Evolutionary conservation across 2,113 vertebrate species (phyloP).

Genomic region (Pyrgilauda ruficollis): DNA sequence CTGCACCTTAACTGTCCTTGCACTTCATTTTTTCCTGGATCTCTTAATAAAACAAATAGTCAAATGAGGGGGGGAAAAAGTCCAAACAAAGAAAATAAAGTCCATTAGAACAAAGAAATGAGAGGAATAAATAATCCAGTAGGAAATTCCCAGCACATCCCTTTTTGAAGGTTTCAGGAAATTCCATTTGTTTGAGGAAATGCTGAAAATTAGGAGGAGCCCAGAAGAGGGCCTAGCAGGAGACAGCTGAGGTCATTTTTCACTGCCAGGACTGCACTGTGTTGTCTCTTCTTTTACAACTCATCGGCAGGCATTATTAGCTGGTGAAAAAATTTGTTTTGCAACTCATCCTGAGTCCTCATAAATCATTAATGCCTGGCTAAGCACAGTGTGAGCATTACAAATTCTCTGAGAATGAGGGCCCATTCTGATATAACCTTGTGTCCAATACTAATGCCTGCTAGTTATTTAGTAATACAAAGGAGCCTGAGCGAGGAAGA

Average conservation of each 20-base stretch:
- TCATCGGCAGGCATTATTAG: constrained; percentile 64
- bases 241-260: constrained; percentile 48
- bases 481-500: constrained; percentile 44
- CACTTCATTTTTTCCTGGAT: not conserved
- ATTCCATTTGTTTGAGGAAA: constrained; percentile 24
- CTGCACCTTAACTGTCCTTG: not conserved
- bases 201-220: not conserved
- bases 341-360: constrained; percentile 61
- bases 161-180: constrained; percentile 11
- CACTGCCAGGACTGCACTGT: constrained; percentile 42
- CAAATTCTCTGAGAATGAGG: constrained; percentile 43
- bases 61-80: not conserved
- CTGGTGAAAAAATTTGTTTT: constrained; percentile 69
- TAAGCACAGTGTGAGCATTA: constrained; percentile 61
- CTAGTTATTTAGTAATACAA: constrained; percentile 67
- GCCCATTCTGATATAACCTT: constrained; percentile 35
- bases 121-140: not conserved
- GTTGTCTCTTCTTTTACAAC: constrained; percentile 59
- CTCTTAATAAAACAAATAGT: not conserved
- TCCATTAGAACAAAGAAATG: not conserved
- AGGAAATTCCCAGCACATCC: not conserved
- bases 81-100: not conserved
- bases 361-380: constrained; percentile 69
- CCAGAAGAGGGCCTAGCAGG: not conserved
- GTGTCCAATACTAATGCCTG: constrained; percentile 62